Base-by-base conservation (phyloP, 2,888 invertebrate species). In the Drosophila nigritarsus region DNA sequence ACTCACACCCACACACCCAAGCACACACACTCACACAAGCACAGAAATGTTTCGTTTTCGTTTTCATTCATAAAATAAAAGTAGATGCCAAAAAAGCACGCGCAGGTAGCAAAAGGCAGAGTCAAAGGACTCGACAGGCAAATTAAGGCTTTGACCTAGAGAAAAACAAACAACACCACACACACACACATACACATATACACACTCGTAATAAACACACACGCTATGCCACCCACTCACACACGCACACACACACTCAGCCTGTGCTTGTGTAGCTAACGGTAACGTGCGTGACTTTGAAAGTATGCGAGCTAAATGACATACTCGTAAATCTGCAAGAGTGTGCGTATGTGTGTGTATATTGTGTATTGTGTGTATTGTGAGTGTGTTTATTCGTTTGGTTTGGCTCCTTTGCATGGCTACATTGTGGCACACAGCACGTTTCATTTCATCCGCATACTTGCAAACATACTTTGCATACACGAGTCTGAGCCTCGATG, bases 111-210 rank as follows among this genome's bases (percentile, higher is more conserved):
- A 45, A 53, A 62, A 75, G 63, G 60, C 65, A 75, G 48, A 70
- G 73, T 78, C 54, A 69, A 80, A 75, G 80, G 73, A 73, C 82
- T 74, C 69, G 74, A 63, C 85, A 78, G 82, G 83, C 87, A 87
- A 89, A 87, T 87, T 87, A 87, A 87, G 89, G 87, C 87, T 89
- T 89, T 87, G 87, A 87, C 87, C 87, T 89, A 87, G 85, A 89
- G 89, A 87, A 82, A 83, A 83, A 75, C 73, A 82, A 83, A 84
- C 83, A 84, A 77, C 60, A 72, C 9, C 27, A 49, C 49, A 20
- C 20, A 65, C 42, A 42, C 80, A 48, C 9, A 29, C 27, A 49
- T 27, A 20, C 20, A 65, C 42, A 42, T 78, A 48, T 18, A 29
- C 54, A 38, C 55, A n/a, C 36, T 2, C 24, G 45, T 45, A 24